phyloP scores from a whole-genome alignment of 2,113 vertebrate species.

The Cryptomyrus ogoouensis region DNA sequence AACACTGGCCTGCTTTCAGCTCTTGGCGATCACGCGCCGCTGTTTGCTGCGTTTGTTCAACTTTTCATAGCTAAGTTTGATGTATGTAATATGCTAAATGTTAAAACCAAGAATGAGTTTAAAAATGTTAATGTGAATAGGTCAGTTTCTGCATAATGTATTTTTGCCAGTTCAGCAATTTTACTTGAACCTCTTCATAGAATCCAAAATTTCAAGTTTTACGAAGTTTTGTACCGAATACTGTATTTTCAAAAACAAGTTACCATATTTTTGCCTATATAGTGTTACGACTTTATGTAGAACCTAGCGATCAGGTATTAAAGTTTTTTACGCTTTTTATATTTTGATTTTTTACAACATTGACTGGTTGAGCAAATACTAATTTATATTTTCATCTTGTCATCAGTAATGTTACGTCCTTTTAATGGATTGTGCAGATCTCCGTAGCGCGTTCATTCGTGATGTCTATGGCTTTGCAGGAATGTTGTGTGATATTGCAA shows the following conservation, averaged over 20 bases:
- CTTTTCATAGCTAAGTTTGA: neutral
- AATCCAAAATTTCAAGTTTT: constrained; percentile 20
- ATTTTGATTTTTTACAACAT: neutral
- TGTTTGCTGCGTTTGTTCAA: neutral
- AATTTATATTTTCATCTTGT: constrained; percentile 6
- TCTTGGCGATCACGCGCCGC: neutral
- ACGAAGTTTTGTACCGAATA: constrained; percentile 13
- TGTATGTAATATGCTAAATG: neutral
- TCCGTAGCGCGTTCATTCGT: neutral
- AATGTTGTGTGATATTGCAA: neutral
- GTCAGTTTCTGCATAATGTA: neutral
- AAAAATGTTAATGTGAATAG: neutral
- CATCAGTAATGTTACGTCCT: neutral
- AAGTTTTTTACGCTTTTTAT: neutral
- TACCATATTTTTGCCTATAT: neutral
- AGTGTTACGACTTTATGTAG: constrained; percentile 14
- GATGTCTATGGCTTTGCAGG: neutral
- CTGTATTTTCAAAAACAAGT: constrained; percentile 17
- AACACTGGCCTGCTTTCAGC: neutral
- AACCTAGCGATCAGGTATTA: neutral
- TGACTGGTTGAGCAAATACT: neutral
- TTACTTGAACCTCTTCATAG: constrained; percentile 18
- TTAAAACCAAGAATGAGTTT: neutral
- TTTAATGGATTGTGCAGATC: neutral
- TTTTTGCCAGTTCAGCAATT: constrained; percentile 2